Evolutionary conservation across 2,797 vertebrate genomes (phyloP), one percentile per base, ranked within the genome.

Genomic region (Leptodactylus fallax): DNA sequence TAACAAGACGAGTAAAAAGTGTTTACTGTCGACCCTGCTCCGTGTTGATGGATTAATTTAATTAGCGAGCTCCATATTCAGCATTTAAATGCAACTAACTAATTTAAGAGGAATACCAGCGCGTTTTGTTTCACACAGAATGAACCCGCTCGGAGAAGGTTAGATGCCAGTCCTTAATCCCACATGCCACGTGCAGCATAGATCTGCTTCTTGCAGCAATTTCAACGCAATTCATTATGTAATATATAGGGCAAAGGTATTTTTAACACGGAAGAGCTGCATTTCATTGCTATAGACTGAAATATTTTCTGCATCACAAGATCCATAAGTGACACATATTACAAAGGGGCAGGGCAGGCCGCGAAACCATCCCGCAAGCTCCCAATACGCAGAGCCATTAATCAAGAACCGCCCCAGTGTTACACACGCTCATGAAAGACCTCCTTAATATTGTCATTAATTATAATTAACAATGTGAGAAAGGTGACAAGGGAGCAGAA

Each of bases 31-130:
- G 21, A 51, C 60, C 58, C n/a, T 56, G 79, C 80, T 56, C 47
- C 25, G 25, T 23, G 10, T 17, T 67, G 86, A 82, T 76, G 71
- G 87, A 87, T 79, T 83, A 23, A 69, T 83, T 87, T 87, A 87
- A 87, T 87, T 83, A 87, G 60, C 25, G 27, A 69, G 27, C 14
- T 83, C 36, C 81, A 71, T 83, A 79, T 77, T 78, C 60, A 83
- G 81, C 81, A 78, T 78, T 83, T 67, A 76, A 36, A 79, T 74
- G 71, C 60, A 87, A 78, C 61, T 16, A 51, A 58, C 25, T 87
- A 19, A 83, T 87, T 83, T 77, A 45, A n/a, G 76, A n/a, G 12
- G 17, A 74, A 8, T 82, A 60, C 72, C 69, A 51, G 67, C 19
- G 56, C 72, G 69, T 25, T 76, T 27, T n/a, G n/a, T 58, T 76